Conservation (phyloP, 2,888 invertebrate genomes). For the Drosophila pullipes region DNA sequence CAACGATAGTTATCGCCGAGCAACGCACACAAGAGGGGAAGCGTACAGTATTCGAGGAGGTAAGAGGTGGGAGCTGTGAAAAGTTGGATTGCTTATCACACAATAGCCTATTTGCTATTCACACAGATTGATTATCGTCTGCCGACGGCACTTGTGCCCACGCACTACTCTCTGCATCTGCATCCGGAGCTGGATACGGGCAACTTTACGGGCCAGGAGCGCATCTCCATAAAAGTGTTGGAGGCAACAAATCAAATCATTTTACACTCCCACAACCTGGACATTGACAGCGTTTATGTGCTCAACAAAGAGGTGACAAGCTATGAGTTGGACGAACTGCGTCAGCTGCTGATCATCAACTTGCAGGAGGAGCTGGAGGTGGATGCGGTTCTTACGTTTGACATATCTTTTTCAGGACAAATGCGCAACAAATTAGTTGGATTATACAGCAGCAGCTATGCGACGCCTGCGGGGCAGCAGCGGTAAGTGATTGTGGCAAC, state of each 20-base stretch:
- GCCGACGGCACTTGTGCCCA: constrained; percentile 87
- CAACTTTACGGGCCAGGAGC: constrained; percentile 87
- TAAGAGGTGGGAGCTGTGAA: constrained; percentile 12
- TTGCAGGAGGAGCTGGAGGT: constrained; percentile 63
- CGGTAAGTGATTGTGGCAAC: constrained; percentile 84
- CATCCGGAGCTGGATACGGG: constrained; percentile 88
- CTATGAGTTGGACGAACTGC: constrained; percentile 54
- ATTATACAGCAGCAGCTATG: constrained; percentile 90
- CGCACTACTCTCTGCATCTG: constrained; percentile 89
- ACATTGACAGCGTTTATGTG: constrained; percentile 75
- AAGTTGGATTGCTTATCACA: not conserved
- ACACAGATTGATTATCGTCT: constrained; percentile 85
- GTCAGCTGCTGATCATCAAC: constrained; percentile 76
- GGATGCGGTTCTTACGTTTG: constrained; percentile 86
- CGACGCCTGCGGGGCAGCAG: constrained; percentile 81
- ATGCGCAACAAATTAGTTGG: constrained; percentile 90
- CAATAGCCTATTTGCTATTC: not conserved
- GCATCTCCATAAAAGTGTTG: constrained; percentile 85
- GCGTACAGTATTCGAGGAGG: constrained; percentile 34
- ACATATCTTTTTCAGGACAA: constrained; percentile 88
- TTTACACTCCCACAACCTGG: constrained; percentile 88
- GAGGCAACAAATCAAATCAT: constrained; percentile 86
- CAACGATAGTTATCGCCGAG: constrained; percentile 60
- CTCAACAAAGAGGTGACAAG: constrained; percentile 32
- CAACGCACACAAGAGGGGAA: constrained; percentile 50